These are phyloP conservation scores for Seira musarum DNA, from an alignment of 2,888 invertebrate species.

Conservation along the genomic window DNA sequence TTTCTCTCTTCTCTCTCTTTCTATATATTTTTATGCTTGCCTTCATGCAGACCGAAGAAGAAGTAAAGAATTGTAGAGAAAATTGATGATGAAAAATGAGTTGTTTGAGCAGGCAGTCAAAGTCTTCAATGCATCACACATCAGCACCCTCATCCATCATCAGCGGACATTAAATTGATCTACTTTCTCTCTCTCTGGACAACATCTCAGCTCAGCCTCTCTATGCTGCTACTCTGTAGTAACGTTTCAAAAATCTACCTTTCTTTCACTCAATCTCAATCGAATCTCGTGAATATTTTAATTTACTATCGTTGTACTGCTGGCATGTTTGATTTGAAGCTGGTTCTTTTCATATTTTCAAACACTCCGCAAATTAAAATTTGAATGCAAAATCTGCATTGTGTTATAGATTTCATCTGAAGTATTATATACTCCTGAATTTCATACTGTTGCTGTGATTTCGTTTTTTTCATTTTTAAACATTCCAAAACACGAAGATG, in stretches of 20 bases:
- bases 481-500: background rate
- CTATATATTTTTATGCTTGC: conserved; percentile 24
- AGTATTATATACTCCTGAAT: background rate
- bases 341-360: too few relatives aligned
- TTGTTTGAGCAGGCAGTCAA: conserved; percentile 12
- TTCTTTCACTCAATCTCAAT: too few relatives aligned
- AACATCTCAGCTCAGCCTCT: background rate
- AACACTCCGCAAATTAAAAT: background rate
- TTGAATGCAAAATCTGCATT: background rate
- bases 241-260: too few relatives aligned
- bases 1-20: conserved; percentile 11
- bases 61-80: conserved; percentile 40
- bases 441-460: background rate
- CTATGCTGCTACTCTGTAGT: background rate
- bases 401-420: too few relatives aligned
- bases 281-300: too few relatives aligned
- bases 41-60: conserved; percentile 56
- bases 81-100: conserved; percentile 19
- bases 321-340: too few relatives aligned
- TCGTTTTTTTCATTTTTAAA: background rate
- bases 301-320: too few relatives aligned
- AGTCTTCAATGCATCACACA: conserved; percentile 21
- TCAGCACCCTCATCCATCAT: background rate
- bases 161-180: background rate
- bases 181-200: background rate